Evolutionary conservation across 2,113 vertebrate species (phyloP).

Genomic region (Anas platyrhynchos): DNA sequence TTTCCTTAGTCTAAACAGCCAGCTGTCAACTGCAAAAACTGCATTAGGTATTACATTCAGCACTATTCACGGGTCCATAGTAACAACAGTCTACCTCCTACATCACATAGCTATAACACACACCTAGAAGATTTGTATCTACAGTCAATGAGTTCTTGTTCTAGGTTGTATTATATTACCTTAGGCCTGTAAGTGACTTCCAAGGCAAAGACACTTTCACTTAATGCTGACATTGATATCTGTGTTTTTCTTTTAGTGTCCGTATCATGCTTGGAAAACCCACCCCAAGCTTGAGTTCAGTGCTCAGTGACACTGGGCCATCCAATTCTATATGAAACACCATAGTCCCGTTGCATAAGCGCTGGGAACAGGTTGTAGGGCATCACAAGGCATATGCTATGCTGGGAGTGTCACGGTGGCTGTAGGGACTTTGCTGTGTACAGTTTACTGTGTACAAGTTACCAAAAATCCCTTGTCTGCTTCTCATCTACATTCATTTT

Average conservation of each 20-base stretch:
- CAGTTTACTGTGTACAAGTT: neutral
- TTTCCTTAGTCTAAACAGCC: neutral
- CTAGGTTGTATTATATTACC: neutral
- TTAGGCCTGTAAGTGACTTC: neutral
- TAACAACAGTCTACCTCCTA: neutral
- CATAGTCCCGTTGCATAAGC: neutral
- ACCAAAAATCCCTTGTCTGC: neutral
- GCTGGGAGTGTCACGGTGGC: rapidly evolving
- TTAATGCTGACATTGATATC: neutral
- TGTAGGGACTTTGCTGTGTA: neutral
- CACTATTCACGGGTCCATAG: neutral
- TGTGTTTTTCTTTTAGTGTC: neutral
- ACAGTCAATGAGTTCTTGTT: neutral
- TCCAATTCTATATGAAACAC: neutral
- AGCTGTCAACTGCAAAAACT: neutral
- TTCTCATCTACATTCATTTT: neutral
- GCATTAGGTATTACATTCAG: neutral
- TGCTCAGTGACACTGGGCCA: neutral
- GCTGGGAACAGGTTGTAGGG: neutral
- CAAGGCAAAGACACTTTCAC: neutral
- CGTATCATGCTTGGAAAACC: neutral
- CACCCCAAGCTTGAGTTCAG: neutral
- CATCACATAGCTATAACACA: neutral
- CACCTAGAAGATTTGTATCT: neutral
- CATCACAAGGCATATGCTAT: rapidly evolving